These are phyloP conservation scores for Phocoena phocoena DNA, from an alignment of 2,113 vertebrate species.

Conservation along the genomic window DNA sequence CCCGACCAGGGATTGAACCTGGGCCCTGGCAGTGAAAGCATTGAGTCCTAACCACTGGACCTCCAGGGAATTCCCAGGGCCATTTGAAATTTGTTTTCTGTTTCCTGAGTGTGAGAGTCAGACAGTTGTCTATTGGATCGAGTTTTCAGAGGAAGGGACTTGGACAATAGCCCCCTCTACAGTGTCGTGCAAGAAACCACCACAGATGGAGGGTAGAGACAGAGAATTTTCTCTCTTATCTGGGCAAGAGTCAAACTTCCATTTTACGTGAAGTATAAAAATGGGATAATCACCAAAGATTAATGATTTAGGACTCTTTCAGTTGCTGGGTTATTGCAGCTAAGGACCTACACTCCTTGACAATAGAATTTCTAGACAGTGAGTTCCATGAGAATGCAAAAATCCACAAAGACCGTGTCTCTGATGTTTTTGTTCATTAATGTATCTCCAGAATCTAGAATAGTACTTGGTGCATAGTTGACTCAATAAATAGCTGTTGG, in stretches of 20 bases:
- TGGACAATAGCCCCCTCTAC: background rate
- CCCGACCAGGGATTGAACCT: background rate
- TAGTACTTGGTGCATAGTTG: background rate
- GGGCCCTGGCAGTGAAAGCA: background rate
- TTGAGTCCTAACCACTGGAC: background rate
- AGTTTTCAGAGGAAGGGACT: background rate
- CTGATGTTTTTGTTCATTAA: background rate
- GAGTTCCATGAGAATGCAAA: background rate
- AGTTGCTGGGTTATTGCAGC: background rate
- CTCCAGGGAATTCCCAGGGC: background rate
- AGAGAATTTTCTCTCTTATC: background rate
- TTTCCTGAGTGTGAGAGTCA: background rate
- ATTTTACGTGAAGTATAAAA: background rate
- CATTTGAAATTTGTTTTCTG: conserved; percentile 12
- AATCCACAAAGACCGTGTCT: background rate
- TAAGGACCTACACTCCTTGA: background rate
- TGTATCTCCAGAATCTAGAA: background rate
- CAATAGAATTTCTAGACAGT: background rate
- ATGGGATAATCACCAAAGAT: background rate
- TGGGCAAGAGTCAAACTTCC: background rate
- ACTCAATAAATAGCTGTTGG: background rate
- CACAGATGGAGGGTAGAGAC: background rate
- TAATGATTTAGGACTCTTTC: background rate
- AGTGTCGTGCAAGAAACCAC: background rate
- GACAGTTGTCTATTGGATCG: background rate